Conservation (phyloP, 2,888 invertebrate species). For the Neoitamus cyanurus region DNA sequence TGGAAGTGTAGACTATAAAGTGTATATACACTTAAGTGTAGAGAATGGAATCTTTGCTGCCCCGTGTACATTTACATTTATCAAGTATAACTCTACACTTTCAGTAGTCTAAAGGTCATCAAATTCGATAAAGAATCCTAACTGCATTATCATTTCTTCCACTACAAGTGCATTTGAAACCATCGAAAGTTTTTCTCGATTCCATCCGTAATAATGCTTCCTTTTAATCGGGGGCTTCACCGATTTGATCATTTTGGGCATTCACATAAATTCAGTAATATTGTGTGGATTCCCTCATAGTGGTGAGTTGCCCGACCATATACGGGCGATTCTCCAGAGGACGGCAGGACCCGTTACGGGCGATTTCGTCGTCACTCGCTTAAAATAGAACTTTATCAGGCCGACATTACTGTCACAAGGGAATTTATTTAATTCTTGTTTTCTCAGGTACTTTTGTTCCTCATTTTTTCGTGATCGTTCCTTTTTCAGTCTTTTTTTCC, state of each 20-base stretch:
- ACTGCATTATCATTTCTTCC: too few species aligned
- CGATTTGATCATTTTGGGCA: conserved; percentile 15
- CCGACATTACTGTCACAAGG: conserved; percentile 18
- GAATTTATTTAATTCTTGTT: conserved; percentile 28
- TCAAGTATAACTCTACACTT: too few species aligned
- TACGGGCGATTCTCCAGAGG: background rate
- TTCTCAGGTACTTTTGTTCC: background rate
- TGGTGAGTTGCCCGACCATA: background rate
- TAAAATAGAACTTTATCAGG: conserved; percentile 33
- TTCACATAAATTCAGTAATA: background rate
- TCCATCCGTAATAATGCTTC: background rate
- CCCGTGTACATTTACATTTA: too few species aligned
- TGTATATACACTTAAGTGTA: too few species aligned
- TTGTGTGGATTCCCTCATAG: background rate
- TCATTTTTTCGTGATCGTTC: background rate
- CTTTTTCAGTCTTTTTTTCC: background rate
- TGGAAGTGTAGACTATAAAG: too few species aligned
- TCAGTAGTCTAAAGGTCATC: too few species aligned
- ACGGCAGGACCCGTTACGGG: conserved; percentile 12
- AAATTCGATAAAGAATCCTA: too few species aligned
- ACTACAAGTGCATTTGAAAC: too few species aligned
- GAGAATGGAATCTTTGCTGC: too few species aligned
- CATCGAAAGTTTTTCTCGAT: too few species aligned
- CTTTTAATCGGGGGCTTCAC: background rate
- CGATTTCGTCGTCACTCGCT: background rate